These are phyloP conservation scores for Gymnocephalus cernua DNA, from an alignment of 2,113 vertebrate genomes.

Conservation along the genomic window DNA sequence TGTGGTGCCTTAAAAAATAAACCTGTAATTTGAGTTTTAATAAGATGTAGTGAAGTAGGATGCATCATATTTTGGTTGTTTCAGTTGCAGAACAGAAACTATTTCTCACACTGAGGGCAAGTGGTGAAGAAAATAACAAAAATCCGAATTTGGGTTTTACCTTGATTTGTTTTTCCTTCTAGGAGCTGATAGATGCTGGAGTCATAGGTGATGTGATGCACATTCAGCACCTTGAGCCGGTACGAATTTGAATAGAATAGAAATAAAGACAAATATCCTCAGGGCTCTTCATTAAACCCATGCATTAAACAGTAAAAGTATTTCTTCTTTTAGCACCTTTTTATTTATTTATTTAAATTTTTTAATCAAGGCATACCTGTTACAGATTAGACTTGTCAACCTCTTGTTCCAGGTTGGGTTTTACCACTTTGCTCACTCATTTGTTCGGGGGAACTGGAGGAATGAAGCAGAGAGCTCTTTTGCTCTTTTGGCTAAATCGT, in stretches of 20 bases:
- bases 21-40: background rate
- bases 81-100: background rate
- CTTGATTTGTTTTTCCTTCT: conserved; percentile 11
- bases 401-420: conserved; percentile 84
- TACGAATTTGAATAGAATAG: conserved; percentile 59
- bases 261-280: background rate
- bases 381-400: background rate
- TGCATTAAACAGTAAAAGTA: background rate
- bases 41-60: no score
- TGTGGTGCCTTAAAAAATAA: background rate
- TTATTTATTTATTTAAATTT: background rate
- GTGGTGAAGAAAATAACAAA: background rate
- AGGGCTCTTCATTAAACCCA: background rate
- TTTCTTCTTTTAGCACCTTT: background rate
- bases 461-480: conserved; percentile 88
- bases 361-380: background rate
- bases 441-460: conserved; percentile 89
- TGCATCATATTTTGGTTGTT: background rate
- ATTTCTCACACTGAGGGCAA: background rate
- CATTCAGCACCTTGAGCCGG: conserved; percentile 89
- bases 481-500: conserved; percentile 88
- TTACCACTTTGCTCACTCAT: conserved; percentile 90
- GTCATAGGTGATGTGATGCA: conserved; percentile 86
- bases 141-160: background rate
- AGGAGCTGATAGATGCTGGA: conserved; percentile 85